These are phyloP conservation scores for Propsilocerus akamusi DNA, from an alignment of 1,140 invertebrate species.

Conservation along the genomic window DNA sequence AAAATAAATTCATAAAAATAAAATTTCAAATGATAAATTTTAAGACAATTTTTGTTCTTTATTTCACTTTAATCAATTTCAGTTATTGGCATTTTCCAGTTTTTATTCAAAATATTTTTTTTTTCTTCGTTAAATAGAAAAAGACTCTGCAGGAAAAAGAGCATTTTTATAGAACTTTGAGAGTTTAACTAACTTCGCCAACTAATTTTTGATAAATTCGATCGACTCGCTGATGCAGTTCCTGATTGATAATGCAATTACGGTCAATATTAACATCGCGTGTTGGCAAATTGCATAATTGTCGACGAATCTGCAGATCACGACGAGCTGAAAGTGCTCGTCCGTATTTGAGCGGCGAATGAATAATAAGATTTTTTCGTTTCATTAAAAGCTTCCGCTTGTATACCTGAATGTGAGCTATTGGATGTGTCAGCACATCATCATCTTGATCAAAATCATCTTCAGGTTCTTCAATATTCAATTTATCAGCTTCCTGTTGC, in stretches of 20 bases:
- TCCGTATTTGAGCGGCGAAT: slow-evolving; percentile 26
- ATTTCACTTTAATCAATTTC: no score
- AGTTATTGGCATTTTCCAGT: no score
- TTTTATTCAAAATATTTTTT: no score
- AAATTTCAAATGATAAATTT: no score
- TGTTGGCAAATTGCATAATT: slow-evolving; percentile 38
- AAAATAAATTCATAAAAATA: no score
- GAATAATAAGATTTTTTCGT: slow-evolving; percentile 25
- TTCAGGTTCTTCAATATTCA: background rate
- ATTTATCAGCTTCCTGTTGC: slow-evolving; percentile 9
- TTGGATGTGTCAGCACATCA: slow-evolving; percentile 25
- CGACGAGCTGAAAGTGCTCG: slow-evolving; percentile 42
- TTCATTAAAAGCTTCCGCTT: slow-evolving; percentile 22
- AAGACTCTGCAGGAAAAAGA: no score
- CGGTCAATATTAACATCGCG: slow-evolving; percentile 23
- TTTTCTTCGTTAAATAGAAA: no score
- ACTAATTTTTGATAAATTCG: background rate
- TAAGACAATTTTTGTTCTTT: no score
- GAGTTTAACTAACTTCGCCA: background rate
- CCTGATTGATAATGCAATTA: background rate
- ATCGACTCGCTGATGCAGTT: background rate
- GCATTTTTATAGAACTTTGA: no score
- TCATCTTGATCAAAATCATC: background rate
- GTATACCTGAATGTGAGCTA: slow-evolving; percentile 39
- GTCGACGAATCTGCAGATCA: slow-evolving; percentile 39